phyloP scores from a whole-genome alignment of 2,797 vertebrate species.

The Acrossocheilus fasciatus region DNA sequence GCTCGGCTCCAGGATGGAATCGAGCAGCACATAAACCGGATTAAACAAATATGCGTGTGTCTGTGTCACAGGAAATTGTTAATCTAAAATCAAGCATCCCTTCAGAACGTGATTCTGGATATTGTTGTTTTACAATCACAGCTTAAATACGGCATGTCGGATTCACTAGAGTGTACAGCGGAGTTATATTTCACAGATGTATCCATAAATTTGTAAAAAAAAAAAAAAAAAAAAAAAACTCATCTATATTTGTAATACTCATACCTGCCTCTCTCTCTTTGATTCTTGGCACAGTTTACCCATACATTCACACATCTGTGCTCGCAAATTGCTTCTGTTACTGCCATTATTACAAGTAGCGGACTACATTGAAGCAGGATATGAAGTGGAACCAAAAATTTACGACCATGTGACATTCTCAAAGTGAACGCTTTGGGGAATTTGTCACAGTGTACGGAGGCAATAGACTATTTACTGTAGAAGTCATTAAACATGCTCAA shows the following conservation, averaged over 20 bases:
- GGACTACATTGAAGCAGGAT: slow-evolving; percentile 59
- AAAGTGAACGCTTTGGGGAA: slow-evolving; percentile 28
- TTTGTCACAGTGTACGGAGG: slow-evolving; percentile 9
- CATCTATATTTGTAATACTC: not conserved
- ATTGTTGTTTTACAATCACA: not conserved
- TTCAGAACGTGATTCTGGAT: slow-evolving; percentile 10
- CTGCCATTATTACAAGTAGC: slow-evolving; percentile 66
- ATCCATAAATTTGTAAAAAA: not conserved
- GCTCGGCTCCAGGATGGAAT: slow-evolving; percentile 23
- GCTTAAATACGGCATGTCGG: not conserved
- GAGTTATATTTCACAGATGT: not conserved
- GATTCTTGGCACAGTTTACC: not conserved
- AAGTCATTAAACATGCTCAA: slow-evolving; percentile 33
- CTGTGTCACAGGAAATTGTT: slow-evolving; percentile 23
- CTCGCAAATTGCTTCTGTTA: slow-evolving; percentile 66
- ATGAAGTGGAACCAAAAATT: slow-evolving; percentile 69
- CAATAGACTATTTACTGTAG: slow-evolving; percentile 27
- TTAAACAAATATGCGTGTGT: not conserved
- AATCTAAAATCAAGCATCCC: slow-evolving; percentile 17
- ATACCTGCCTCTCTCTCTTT: not conserved
- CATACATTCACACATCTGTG: slow-evolving; percentile 62
- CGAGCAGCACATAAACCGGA: not conserved
- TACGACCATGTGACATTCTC: slow-evolving; percentile 39
- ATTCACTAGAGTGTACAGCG: not conserved
- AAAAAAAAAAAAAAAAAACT: not conserved